Percentiles rank a stretch among this genome's conserved stretches.
Evolutionary conservation across 2,797 vertebrate species (phyloP).

Genomic region (Smutsia gigantea): DNA sequence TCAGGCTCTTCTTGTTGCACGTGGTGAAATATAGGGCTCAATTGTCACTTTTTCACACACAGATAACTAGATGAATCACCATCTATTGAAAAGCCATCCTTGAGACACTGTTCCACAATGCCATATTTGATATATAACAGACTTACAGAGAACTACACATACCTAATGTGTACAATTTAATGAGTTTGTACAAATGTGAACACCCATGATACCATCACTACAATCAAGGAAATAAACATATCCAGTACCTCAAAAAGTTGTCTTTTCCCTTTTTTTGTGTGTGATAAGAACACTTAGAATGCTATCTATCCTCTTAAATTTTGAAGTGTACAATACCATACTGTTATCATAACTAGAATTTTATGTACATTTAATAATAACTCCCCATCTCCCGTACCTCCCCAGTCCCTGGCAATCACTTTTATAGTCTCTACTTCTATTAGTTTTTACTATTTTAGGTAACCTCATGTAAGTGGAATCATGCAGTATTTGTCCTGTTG

Average conservation of each 20-base stretch:
- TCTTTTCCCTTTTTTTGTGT: neutral
- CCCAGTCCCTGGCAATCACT: neutral
- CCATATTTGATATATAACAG: neutral
- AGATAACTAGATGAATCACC: neutral
- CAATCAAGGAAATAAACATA: neutral
- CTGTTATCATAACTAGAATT: neutral
- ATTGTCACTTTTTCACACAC: neutral
- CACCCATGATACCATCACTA: neutral
- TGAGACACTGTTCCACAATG: neutral
- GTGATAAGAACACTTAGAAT: neutral
- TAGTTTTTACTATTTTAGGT: neutral
- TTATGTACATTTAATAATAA: neutral
- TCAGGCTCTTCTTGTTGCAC: neutral
- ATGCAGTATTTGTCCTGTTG: neutral
- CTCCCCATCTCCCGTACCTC: neutral
- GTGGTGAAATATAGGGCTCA: neutral
- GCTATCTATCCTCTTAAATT: neutral
- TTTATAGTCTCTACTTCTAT: neutral
- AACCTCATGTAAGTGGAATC: neutral
- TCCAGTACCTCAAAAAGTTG: neutral
- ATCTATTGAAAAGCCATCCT: neutral
- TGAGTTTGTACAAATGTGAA: neutral
- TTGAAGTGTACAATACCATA: neutral
- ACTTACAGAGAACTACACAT: neutral
- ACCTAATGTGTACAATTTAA: neutral